Evolutionary conservation across 2,113 vertebrate species (phyloP), one percentile per base, ranked within the genome.

Genomic region (Neomonachus schauinslandi): DNA sequence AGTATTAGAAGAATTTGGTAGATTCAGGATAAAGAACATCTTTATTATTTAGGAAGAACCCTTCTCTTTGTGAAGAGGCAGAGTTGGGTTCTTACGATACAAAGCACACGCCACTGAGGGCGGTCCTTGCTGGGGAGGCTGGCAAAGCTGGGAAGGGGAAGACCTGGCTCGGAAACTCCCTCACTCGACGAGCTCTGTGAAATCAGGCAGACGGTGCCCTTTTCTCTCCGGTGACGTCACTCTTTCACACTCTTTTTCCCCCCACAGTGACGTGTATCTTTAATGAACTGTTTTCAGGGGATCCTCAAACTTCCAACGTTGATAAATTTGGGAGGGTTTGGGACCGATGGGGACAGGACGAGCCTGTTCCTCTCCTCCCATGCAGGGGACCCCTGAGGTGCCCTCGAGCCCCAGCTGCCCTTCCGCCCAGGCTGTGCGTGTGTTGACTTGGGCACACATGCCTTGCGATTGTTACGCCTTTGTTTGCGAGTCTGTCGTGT

Each of bases 51-150:
- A 26, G 2, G 31, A 57, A 80, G n/a, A 79, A 39, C 4, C 4
- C 7, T 8, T 46, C 71, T 89, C 33, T 69, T 69, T 57, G 36
- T 82, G 57, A 18, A 79, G 39, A 76, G 67, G n/a, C 39, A 33
- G 69, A 51, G 46, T 65, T 53, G 59, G n/a, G 16, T 79, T 59
- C 74, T 87, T 1, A 51, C 7, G 21, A 0, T 36, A 28, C 24
- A 31, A 8, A 21, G n/a, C 21, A 18, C 1, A 4, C 24, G 16
- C 21, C 18, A 16, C 46, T 28, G 16, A n/a, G 33, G 33, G 33
- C 16, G 1, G 26, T 26, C 39, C 2, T 0, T 19, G 0, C 3
- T 31, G 39, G 55, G 18, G 28, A 82, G n/a, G 55, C 39, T 1
- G 5, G 39, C 0, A 22, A 74, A 1, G 22, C 26, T 7, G 28